Evolutionary conservation across 2,888 invertebrate genomes (phyloP).

Genomic region (Octodonta nipae): DNA sequence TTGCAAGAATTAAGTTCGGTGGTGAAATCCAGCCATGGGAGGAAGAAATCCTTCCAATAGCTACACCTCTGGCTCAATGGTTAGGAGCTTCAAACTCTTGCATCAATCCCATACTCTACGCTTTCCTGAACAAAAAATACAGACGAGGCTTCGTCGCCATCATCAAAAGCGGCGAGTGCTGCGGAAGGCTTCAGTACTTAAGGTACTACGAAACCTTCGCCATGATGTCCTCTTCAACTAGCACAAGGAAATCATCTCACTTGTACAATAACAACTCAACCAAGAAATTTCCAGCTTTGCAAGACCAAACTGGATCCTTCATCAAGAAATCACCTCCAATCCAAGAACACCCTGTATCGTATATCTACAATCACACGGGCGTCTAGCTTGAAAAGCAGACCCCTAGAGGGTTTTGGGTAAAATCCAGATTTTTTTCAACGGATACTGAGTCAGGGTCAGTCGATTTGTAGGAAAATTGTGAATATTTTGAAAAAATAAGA

Average conservation of each 20-base stretch:
- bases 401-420: constrained; percentile 9
- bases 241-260: constrained; percentile 73
- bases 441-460: too few species aligned
- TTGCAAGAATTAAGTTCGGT: constrained; percentile 73
- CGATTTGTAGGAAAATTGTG: too few species aligned
- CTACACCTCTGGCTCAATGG: constrained; percentile 84
- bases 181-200: constrained; percentile 62
- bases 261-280: constrained; percentile 56
- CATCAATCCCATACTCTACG: constrained; percentile 88
- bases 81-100: constrained; percentile 87
- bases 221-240: constrained; percentile 72
- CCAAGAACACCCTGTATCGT: constrained; percentile 24
- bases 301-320: constrained; percentile 30
- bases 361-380: constrained; percentile 60
- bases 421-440: constrained; percentile 23
- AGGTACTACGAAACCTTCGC: constrained; percentile 79
- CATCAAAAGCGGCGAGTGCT: constrained; percentile 65
- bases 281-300: constrained; percentile 32
- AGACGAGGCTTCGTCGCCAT: constrained; percentile 80
- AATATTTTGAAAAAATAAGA: too few species aligned
- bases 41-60: constrained; percentile 64
- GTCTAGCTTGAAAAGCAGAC: constrained; percentile 44
- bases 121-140: constrained; percentile 90
- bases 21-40: constrained; percentile 63
- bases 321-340: not conserved